Percentiles rank a stretch among this genome's conserved stretches.
Evolutionary conservation across 2,797 vertebrate species (phyloP).

Genomic region (Decapterus maruadsi): DNA sequence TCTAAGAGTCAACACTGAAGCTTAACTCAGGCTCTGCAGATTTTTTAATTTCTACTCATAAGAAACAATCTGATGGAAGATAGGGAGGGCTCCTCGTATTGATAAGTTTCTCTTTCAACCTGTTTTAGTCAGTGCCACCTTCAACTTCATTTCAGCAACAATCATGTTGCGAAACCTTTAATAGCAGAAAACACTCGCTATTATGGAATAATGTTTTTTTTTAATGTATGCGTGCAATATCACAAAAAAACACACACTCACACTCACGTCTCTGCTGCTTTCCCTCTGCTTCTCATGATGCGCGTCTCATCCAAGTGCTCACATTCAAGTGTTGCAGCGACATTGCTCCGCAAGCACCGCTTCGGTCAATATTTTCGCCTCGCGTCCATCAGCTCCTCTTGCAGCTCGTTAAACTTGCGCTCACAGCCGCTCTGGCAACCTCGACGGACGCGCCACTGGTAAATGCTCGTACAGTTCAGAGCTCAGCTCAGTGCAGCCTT

Average conservation of each 20-base stretch:
- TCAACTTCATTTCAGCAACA: neutral
- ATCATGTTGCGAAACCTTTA: neutral
- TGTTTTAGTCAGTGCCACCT: constrained; percentile 16
- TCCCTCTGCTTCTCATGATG: constrained; percentile 65
- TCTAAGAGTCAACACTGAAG: constrained; percentile 5
- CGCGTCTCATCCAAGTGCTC: constrained; percentile 22
- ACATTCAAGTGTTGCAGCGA: neutral
- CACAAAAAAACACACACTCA: neutral
- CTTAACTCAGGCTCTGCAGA: neutral
- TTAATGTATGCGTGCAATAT: neutral
- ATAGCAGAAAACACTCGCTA: neutral
- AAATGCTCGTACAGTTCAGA: constrained; percentile 55
- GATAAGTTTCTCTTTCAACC: constrained; percentile 60
- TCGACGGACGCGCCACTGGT: constrained; percentile 57
- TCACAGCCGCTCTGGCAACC: constrained; percentile 36
- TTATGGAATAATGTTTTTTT: neutral
- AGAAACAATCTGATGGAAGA: constrained; percentile 23
- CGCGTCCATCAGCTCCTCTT: constrained; percentile 47
- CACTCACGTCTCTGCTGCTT: constrained; percentile 73
- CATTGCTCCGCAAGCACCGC: constrained; percentile 11
- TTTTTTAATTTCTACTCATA: constrained; percentile 1
- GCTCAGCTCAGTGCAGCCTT: constrained; percentile 48
- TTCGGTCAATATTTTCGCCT: neutral
- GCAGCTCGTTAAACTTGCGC: constrained; percentile 59
- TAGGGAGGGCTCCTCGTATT: constrained; percentile 29